Evolutionary conservation across 2,888 invertebrate species (phyloP), one percentile per base, ranked within the genome.

Genomic region (Spisula solida): DNA sequence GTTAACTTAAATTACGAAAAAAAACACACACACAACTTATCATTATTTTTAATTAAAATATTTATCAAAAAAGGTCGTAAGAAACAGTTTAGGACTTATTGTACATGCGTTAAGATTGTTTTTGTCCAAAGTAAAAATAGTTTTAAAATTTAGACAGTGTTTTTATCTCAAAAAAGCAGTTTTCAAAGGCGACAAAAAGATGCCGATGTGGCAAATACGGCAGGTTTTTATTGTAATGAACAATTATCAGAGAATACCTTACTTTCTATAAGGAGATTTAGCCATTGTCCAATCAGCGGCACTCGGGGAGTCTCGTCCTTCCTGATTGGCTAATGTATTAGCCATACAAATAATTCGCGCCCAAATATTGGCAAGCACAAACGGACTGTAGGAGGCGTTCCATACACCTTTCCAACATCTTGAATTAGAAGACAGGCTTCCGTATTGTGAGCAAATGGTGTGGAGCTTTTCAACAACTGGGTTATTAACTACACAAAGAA

Each of bases 311-410:
- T 86, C 51, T 70, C 92, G 70, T 1, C 94, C 95, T 48, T 84
- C 90, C 55, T 91, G 93, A n/a, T 82, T 83, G 6, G 94, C 94
- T 82, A 93, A 60, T 75, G 81, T 88, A 41, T 88, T 90, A 8
- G 94, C 94, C 70, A 93, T 86, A 80, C 93, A 94, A 14, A 93
- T 90, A 31, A 95, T 93, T 34, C 93, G 90, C 8, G 94, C 95
- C 94, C 95, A 94, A 20, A 95, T 91, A 81, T 92, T 92, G 2
- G 95, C 95, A 41, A 95, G 79, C 10, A 95, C 89, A 75, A 94
- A 86, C 10, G 95, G 95, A 90, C 94, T 94, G 90, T 94, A 95
- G 1, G 94, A 93, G 20, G 94, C 94, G 79, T 94, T 94, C 95
- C 95, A 95, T 25, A 93, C 91, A 0, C 93, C 94, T 10, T 93